These are phyloP conservation scores for Liasis olivaceus DNA, from an alignment of 2,797 vertebrate genomes.

Conservation along the genomic window DNA sequence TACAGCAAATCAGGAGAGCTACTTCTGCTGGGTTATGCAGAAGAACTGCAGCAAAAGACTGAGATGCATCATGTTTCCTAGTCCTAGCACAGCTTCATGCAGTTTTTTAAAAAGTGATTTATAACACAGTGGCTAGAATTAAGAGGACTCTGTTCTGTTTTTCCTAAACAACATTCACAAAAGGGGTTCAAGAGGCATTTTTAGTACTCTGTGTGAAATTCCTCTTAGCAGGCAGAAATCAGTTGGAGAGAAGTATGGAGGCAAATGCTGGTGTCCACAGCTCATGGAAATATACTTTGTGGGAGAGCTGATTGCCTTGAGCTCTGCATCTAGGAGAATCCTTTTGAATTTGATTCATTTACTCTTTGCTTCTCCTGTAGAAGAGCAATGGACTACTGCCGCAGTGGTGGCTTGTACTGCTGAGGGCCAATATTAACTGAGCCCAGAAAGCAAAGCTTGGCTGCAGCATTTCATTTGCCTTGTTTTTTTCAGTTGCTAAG, in stretches of 20 bases:
- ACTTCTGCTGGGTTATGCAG: neutral
- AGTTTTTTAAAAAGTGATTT: neutral
- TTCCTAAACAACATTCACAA: neutral
- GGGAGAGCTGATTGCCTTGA: neutral
- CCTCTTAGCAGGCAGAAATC: neutral
- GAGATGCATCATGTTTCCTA: neutral
- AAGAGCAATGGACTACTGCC: neutral
- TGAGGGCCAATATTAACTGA: neutral
- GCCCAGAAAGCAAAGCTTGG: neutral
- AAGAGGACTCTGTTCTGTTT: neutral
- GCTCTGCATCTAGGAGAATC: neutral
- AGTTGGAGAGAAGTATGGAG: neutral
- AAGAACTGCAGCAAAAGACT: neutral
- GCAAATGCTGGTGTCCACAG: neutral
- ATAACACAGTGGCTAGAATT: neutral
- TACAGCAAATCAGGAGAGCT: neutral
- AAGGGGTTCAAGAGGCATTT: neutral
- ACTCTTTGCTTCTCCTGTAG: neutral
- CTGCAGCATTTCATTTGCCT: neutral
- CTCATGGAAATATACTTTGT: neutral
- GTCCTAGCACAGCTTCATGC: neutral
- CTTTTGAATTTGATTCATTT: neutral
- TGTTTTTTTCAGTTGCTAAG: slow-evolving; percentile 12
- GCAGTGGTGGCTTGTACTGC: neutral
- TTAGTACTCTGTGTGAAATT: neutral